Base-by-base conservation (phyloP, 2,113 vertebrate genomes). In the Choloepus hoffmanni region DNA sequence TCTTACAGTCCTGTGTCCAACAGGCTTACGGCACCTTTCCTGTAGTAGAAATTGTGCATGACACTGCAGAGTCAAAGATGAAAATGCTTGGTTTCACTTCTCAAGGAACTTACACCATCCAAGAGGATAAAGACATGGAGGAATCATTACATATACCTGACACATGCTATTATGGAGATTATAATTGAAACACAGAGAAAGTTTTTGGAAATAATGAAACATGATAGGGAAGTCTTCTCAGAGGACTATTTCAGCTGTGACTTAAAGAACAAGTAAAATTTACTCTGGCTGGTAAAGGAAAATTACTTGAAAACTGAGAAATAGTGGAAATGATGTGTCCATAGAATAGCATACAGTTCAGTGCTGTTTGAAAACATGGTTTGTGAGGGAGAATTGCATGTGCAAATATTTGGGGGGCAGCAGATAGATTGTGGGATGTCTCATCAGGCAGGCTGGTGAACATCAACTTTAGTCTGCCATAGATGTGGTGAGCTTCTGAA, bases 331-430 rank as follows among this genome's bases (percentile, higher is more conserved):
- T 45, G 21, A 1, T 14, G 6, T 2, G 1, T 70, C 3, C 1
- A 1, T 63, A 23, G 40, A n/a, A 24, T 2, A 0, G 13, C 0
- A 1, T 3, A 0, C 1, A 11, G 24, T 67, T 62, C 11, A 24
- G 7, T 24, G 7, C 18, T 65, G 21, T 24, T n/a, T 45, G 36
- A 63, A 24, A 10, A 2, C 13, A 3, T 21, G 26, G 11, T 55
- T 84, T 50, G 86, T 14, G 1, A 0, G 23, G 23, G 5, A 63
- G 19, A 74, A 48, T 0, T 12, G 2, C 5, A 26, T 23, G 8
- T 48, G 9, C 7, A 77, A 74, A 48, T 18, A 23, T 19, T n/a
- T 14, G 28, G 15, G 16, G 10, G 10, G 77, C 16, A 72, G 50
- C 8, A 5, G 10, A 3, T 19, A 45, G 18, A 18, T 18, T 5